A percentile compares a stretch with the other conserved stretches of the same genome.
These are phyloP conservation scores for Heterotis niloticus DNA, from an alignment of 2,113 vertebrate genomes.

Conservation along the genomic window DNA sequence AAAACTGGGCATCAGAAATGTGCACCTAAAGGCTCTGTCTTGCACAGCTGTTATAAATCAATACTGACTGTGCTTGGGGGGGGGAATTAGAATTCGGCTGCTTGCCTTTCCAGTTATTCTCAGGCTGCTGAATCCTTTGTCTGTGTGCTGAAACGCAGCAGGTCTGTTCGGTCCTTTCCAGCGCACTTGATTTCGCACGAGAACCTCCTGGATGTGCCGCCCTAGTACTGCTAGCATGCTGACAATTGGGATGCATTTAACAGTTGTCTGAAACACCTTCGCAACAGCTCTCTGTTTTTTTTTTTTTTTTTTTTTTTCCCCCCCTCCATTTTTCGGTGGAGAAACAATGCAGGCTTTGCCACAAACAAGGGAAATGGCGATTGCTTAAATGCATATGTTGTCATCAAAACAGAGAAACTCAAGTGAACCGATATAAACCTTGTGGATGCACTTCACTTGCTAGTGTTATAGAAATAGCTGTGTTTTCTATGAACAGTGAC, in stretches of 20 bases:
- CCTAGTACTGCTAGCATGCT: neutral
- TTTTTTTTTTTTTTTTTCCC: neutral
- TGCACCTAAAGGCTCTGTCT: neutral
- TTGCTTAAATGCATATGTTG: neutral
- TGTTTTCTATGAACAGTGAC: conserved; percentile 51
- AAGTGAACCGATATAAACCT: neutral
- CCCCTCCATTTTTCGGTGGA: neutral
- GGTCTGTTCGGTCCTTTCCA: neutral
- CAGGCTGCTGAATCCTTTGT: neutral
- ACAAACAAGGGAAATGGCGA: neutral
- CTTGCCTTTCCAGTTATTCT: neutral
- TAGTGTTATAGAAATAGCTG: conserved; percentile 17
- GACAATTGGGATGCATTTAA: too few species aligned
- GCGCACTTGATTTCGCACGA: neutral
- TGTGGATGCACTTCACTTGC: neutral
- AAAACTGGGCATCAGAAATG: neutral
- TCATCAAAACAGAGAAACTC: neutral
- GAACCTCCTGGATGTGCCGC: neutral
- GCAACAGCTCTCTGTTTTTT: neutral
- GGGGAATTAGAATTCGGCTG: neutral
- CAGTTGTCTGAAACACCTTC: too few species aligned
- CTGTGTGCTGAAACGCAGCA: neutral
- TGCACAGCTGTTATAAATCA: neutral
- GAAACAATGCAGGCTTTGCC: neutral
- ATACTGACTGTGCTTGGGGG: neutral